Conservation (phyloP, 2,797 vertebrate genomes). For the Eurystomus glaucurus region DNA sequence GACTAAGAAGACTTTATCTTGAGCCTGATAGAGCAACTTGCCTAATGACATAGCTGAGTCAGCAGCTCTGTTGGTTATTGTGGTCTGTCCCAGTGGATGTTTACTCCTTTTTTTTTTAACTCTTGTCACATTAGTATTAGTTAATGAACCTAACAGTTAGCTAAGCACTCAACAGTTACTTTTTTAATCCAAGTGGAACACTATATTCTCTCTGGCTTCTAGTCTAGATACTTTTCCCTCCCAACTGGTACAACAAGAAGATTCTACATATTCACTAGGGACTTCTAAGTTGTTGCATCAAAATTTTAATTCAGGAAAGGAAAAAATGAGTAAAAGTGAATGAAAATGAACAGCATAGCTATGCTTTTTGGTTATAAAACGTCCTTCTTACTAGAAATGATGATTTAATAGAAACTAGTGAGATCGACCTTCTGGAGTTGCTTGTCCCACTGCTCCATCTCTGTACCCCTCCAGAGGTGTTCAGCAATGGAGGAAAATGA, state of each 20-base stretch:
- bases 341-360: not conserved
- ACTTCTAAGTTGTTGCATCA: not conserved
- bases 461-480: rapidly evolving
- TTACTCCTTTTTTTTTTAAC: not conserved
- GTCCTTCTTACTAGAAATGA: not conserved
- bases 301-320: not conserved
- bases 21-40: not conserved
- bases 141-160: not conserved
- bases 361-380: not conserved
- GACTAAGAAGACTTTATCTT: not conserved
- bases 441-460: not conserved
- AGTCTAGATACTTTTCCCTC: not conserved
- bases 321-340: not conserved
- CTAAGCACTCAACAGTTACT: not conserved
- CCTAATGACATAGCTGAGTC: not conserved
- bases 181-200: not conserved
- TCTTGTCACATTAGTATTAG: not conserved
- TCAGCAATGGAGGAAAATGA: not conserved
- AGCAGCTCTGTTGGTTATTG: not conserved
- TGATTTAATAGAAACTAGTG: not conserved
- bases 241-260: not conserved
- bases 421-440: not conserved
- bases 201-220: not conserved
- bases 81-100: not conserved
- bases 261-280: not conserved